Conservation (phyloP, 2,888 invertebrate genomes). For the Nasonovia ribisnigri region DNA sequence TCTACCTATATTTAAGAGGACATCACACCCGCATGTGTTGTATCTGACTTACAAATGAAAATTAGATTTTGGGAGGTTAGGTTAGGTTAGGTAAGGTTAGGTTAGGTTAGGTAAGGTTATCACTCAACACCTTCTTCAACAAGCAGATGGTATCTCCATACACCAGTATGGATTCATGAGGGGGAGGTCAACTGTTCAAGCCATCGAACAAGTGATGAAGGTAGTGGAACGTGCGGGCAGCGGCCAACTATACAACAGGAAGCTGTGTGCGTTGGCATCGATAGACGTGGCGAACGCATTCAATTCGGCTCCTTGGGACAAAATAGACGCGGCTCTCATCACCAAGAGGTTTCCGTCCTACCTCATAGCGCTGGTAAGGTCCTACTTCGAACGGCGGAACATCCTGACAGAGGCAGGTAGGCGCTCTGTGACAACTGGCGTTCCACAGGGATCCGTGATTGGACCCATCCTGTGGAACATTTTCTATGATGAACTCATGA, state of each 20-base stretch:
- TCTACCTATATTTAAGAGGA: background rate
- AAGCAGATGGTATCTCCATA: background rate
- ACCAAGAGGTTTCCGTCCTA: background rate
- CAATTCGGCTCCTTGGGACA: background rate
- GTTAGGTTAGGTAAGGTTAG: no score
- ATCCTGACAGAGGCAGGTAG: background rate
- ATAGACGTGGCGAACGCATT: background rate
- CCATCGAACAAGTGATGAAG: background rate
- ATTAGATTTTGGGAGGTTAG: no score
- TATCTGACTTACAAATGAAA: no score
- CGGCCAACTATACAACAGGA: background rate
- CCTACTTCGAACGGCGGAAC: background rate
- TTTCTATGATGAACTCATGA: no score
- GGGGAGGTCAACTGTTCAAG: background rate
- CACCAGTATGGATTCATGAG: background rate
- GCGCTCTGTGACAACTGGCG: background rate
- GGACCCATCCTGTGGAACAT: background rate
- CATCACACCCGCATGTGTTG: no score
- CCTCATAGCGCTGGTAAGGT: background rate
- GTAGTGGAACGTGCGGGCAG: background rate
- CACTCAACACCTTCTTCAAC: no score
- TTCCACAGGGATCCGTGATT: background rate
- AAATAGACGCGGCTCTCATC: background rate
- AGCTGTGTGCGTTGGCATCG: background rate
- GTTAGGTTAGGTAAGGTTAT: no score